These are phyloP conservation scores for Triplophysa yarkandensis DNA, from an alignment of 2,797 vertebrate genomes.

Conservation along the genomic window DNA sequence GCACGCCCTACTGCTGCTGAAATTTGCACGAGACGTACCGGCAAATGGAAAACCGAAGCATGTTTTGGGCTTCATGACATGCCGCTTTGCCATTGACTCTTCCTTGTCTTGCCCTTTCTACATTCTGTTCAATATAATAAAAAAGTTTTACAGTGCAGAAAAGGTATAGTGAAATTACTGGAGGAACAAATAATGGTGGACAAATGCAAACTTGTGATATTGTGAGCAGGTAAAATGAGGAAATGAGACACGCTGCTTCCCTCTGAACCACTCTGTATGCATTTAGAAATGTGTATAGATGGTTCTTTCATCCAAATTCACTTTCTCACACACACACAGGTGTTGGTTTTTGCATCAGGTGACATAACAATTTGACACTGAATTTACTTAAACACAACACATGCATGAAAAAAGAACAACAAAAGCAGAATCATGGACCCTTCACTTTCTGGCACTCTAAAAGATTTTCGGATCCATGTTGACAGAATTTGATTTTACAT, in stretches of 20 bases:
- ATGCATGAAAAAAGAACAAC: slow-evolving; percentile 32
- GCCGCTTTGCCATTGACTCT: slow-evolving; percentile 16
- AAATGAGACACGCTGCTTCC: neutral
- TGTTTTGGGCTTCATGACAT: slow-evolving; percentile 7
- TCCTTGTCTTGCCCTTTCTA: slow-evolving; percentile 36
- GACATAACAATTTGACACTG: slow-evolving; percentile 25
- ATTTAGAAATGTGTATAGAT: neutral
- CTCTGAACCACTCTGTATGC: neutral
- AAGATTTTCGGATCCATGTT: slow-evolving; percentile 14
- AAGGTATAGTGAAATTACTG: slow-evolving; percentile 19
- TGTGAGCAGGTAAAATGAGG: neutral
- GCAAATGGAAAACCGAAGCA: slow-evolving; percentile 14
- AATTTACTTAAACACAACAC: slow-evolving; percentile 31
- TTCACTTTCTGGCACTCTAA: slow-evolving; percentile 23
- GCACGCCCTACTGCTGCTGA: neutral
- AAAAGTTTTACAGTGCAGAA: slow-evolving; percentile 6
- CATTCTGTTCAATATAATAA: slow-evolving; percentile 11
- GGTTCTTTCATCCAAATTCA: neutral
- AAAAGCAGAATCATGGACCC: slow-evolving; percentile 27
- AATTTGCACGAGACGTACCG: neutral
- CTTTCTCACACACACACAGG: neutral
- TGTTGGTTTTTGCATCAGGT: slow-evolving; percentile 33
- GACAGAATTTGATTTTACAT: slow-evolving; percentile 19
- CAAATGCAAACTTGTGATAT: neutral
- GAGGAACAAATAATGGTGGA: neutral